These are phyloP conservation scores for Lanius collurio DNA, from an alignment of 2,113 vertebrate genomes.

Conservation along the genomic window DNA sequence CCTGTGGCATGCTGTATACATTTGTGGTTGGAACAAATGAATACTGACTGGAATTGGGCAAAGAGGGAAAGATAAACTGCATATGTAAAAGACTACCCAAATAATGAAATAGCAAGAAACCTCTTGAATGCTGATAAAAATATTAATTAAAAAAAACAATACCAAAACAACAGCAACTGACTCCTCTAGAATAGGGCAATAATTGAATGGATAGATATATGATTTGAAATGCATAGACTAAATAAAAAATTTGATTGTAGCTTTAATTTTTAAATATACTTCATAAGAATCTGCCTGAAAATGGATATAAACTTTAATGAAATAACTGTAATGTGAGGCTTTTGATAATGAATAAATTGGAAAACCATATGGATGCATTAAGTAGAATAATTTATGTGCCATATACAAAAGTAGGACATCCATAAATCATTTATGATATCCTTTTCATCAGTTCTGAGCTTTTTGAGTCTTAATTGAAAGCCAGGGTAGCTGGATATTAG, in stretches of 20 bases:
- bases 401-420: constrained; percentile 52
- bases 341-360: constrained; percentile 54
- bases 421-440: constrained; percentile 69
- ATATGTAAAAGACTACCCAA: neutral
- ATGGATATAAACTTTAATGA: constrained; percentile 53
- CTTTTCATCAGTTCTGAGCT: constrained; percentile 49
- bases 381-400: constrained; percentile 67
- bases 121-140: neutral
- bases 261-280: constrained; percentile 52
- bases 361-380: constrained; percentile 58
- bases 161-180: neutral
- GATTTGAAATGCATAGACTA: constrained; percentile 28
- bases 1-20: neutral
- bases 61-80: neutral
- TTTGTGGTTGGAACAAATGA: neutral
- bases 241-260: constrained; percentile 18
- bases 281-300: constrained; percentile 48
- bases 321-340: constrained; percentile 51
- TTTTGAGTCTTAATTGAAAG: constrained; percentile 73
- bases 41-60: neutral
- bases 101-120: neutral
- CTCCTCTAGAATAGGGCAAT: neutral
- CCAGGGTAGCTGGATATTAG: constrained; percentile 46
- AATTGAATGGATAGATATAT: constrained; percentile 2
- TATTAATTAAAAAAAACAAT: neutral